A percentile compares a stretch with the other conserved stretches of the same genome.
phyloP scores from a whole-genome alignment of 2,888 invertebrate genomes.

The Vesta saturnalis region DNA sequence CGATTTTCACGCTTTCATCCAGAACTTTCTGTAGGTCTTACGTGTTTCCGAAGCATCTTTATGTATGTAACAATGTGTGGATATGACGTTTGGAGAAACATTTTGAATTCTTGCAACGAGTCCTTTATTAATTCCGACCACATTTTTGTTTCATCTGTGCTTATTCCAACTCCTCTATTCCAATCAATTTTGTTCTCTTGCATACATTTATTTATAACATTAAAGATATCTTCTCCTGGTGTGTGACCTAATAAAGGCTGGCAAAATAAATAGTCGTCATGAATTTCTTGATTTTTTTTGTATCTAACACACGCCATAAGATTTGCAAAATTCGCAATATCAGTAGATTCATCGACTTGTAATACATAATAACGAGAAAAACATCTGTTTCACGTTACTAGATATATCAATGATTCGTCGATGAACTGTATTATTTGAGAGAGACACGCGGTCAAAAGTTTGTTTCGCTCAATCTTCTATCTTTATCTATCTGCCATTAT shows the following conservation, averaged over 20 bases:
- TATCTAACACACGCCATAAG: background rate
- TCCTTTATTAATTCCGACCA: constrained; percentile 19
- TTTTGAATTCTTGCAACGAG: constrained; percentile 24
- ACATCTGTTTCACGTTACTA: constrained; percentile 1
- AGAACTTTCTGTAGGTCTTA: background rate
- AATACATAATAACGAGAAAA: background rate
- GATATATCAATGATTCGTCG: constrained; percentile 1
- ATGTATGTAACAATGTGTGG: constrained; percentile 8
- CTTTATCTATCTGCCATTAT: constrained; percentile 17
- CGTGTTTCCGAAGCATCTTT: background rate
- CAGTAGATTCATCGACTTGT: background rate
- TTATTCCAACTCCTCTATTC: constrained; percentile 17
- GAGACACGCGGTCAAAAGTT: background rate
- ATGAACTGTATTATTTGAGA: constrained; percentile 12
- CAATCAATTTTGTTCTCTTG: constrained; percentile 23
- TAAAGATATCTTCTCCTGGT: constrained; percentile 8
- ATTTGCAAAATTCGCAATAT: constrained; percentile 2
- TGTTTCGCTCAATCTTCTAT: constrained; percentile 6
- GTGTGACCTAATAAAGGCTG: background rate
- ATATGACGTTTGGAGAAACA: constrained; percentile 14
- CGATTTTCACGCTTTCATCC: constrained; percentile 20
- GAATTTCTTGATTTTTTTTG: background rate
- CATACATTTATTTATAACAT: constrained; percentile 12
- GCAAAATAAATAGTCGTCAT: background rate
- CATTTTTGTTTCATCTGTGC: constrained; percentile 15